phyloP scores from a whole-genome alignment of 2,113 vertebrate species.

The Heliornis fulica region DNA sequence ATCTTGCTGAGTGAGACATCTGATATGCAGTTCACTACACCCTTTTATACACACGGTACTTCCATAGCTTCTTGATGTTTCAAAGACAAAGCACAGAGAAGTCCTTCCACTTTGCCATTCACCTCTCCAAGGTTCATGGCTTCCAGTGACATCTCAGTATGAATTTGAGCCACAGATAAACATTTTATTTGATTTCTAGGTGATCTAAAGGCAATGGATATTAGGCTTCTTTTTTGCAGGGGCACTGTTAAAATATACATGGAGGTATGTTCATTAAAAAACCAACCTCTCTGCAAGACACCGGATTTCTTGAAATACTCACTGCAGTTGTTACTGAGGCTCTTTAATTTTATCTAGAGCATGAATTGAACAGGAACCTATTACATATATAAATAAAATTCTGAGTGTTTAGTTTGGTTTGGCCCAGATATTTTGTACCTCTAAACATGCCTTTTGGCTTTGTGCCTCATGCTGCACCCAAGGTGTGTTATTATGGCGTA shows the following conservation, averaged over 20 bases:
- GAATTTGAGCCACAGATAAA: not conserved
- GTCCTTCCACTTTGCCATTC: not conserved
- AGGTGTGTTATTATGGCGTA: not conserved
- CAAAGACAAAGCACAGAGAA: not conserved
- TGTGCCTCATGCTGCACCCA: not conserved
- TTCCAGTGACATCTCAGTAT: not conserved
- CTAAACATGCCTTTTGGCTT: conserved; percentile 13
- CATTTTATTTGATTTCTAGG: not conserved
- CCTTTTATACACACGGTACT: not conserved
- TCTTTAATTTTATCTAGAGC: not conserved
- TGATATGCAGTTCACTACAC: not conserved
- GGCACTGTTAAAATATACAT: not conserved
- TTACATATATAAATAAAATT: not conserved
- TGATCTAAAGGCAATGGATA: not conserved
- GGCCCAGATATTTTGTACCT: not conserved
- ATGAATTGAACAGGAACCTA: not conserved
- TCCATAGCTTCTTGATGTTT: not conserved
- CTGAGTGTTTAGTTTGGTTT: not conserved
- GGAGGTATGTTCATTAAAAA: not conserved
- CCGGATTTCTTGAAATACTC: not conserved
- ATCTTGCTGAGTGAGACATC: not conserved
- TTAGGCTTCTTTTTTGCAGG: not conserved
- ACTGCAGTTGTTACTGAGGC: not conserved
- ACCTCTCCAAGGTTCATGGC: not conserved
- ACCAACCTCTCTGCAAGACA: not conserved